phyloP scores from a whole-genome alignment of 2,113 vertebrate species.

The Cololabis saira region DNA sequence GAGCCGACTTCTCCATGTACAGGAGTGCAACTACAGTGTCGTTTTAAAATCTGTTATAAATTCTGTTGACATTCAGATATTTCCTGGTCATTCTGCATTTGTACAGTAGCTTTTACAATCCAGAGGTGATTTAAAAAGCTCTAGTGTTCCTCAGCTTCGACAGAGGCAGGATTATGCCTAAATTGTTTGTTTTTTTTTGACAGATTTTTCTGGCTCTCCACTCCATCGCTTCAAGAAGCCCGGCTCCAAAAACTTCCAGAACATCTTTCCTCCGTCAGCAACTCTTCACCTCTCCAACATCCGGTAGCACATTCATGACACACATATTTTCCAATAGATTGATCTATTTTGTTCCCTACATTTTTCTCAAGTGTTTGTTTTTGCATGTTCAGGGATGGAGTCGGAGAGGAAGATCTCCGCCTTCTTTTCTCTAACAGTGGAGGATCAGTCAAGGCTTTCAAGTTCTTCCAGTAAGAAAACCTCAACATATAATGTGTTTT shows the following conservation, averaged over 20 bases:
- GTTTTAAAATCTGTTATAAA: too few species aligned
- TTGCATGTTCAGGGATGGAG: conserved; percentile 85
- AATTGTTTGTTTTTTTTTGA: neutral
- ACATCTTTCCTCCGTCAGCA: conserved; percentile 97
- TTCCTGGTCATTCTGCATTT: too few species aligned
- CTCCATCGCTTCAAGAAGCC: conserved; percentile 98
- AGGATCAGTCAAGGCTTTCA: conserved; percentile 97
- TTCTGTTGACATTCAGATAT: too few species aligned
- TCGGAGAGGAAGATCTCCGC: conserved; percentile 94
- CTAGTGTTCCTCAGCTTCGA: too few species aligned
- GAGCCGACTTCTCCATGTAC: too few species aligned
- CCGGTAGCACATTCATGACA: conserved; percentile 78
- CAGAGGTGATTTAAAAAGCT: too few species aligned
- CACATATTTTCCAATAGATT: neutral
- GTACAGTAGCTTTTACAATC: too few species aligned
- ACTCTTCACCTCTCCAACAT: conserved; percentile 98
- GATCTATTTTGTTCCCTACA: neutral
- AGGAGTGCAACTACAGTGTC: too few species aligned
- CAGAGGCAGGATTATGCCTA: too few species aligned
- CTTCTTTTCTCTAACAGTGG: conserved; percentile 95
- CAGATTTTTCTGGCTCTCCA: conserved; percentile 95
- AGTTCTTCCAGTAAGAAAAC: conserved; percentile 98
- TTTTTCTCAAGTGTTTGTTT: conserved; percentile 11
- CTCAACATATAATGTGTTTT: neutral
- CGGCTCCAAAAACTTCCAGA: conserved; percentile 98